phyloP scores from a whole-genome alignment of 2,113 vertebrate species.

The Lathamus discolor region DNA sequence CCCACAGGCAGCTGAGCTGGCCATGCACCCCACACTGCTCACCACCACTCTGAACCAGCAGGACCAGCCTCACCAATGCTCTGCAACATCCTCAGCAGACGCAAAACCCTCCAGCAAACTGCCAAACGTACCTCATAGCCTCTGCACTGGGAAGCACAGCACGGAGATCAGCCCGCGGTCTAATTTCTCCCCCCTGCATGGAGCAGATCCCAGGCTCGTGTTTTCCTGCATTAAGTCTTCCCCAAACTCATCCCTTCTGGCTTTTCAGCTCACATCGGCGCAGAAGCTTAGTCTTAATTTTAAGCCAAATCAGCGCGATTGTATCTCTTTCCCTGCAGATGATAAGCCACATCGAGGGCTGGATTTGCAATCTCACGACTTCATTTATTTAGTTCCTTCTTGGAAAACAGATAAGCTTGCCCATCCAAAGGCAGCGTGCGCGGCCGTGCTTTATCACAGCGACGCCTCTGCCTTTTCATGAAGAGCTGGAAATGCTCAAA shows the following conservation, averaged over 20 bases:
- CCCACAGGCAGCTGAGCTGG: neutral
- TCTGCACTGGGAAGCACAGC: neutral
- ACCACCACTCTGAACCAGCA: neutral
- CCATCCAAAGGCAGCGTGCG: neutral
- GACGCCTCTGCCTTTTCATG: constrained; percentile 27
- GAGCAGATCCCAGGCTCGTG: neutral
- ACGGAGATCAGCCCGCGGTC: accelerated
- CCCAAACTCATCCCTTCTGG: constrained; percentile 30
- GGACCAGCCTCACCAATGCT: neutral
- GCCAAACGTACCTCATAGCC: accelerated
- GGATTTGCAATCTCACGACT: constrained; percentile 51
- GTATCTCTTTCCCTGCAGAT: constrained; percentile 41
- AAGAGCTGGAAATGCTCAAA: constrained; percentile 62
- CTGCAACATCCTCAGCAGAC: neutral
- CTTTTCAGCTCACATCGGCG: neutral
- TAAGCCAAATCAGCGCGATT: constrained; percentile 30
- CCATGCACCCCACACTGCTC: neutral
- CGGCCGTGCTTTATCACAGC: constrained; percentile 1
- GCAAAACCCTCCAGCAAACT: neutral
- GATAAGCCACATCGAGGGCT: constrained; percentile 13
- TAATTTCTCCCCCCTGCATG: neutral
- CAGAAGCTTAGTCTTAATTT: constrained; percentile 41
- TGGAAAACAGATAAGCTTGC: constrained; percentile 54
- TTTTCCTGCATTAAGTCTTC: neutral
- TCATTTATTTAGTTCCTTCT: constrained; percentile 49